These are phyloP conservation scores for Tetranychus piercei DNA, from an alignment of 2,888 invertebrate genomes.

Conservation along the genomic window DNA sequence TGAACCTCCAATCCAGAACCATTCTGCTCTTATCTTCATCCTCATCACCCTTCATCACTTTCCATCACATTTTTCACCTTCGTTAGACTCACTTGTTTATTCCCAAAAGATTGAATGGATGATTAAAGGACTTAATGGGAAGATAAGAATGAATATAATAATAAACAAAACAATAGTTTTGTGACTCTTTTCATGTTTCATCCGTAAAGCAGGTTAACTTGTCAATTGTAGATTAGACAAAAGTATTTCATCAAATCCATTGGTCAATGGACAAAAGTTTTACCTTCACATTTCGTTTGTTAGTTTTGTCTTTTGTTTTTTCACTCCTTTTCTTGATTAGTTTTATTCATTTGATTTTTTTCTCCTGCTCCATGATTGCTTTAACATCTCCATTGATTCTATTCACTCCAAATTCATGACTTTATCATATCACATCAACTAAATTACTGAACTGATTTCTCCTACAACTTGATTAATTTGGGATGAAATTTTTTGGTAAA, in stretches of 20 bases:
- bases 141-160: not conserved
- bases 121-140: not conserved
- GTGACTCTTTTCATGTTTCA: not conserved
- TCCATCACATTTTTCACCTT: not conserved
- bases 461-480: too few species aligned
- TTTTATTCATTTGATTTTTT: not conserved
- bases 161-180: not conserved
- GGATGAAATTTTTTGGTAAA: too few species aligned
- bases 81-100: not conserved
- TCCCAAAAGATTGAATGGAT: not conserved
- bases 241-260: not conserved
- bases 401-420: too few species aligned
- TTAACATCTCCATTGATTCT: too few species aligned
- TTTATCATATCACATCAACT: too few species aligned
- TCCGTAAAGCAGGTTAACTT: not conserved
- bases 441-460: too few species aligned
- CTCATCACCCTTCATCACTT: not conserved
- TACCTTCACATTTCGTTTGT: not conserved
- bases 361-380: too few species aligned
- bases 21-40: not conserved
- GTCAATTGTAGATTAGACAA: not conserved
- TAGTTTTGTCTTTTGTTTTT: not conserved
- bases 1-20: not conserved
- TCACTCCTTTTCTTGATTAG: not conserved
- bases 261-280: not conserved